Percentiles rank a stretch among this genome's conserved stretches.
Evolutionary conservation across 2,113 vertebrate genomes (phyloP).

Genomic region (Galemys pyrenaicus): DNA sequence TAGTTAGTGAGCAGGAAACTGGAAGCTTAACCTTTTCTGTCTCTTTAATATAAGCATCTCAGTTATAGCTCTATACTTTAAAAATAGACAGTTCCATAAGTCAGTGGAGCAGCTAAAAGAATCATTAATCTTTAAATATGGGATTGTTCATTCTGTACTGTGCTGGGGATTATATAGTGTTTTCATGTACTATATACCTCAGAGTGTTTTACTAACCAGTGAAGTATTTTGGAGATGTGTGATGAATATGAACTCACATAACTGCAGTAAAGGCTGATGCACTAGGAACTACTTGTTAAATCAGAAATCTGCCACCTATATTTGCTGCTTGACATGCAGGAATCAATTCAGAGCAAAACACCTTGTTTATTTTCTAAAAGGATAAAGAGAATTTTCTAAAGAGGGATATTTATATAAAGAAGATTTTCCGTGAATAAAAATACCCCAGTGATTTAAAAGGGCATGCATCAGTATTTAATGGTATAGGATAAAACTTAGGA

Average conservation of each 20-base stretch:
- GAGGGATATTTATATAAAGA: conserved; percentile 60
- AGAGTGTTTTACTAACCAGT: conserved; percentile 77
- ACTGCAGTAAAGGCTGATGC: conserved; percentile 24
- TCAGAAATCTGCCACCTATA: conserved; percentile 69
- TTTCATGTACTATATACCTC: conserved; percentile 76
- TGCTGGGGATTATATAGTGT: conserved; percentile 72
- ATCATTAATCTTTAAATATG: conserved; percentile 82
- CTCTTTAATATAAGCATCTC: conserved; percentile 53
- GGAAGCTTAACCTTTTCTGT: conserved; percentile 45
- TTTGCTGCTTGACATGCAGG: conserved; percentile 66
- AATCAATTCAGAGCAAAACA: conserved; percentile 62
- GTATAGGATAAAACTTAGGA: neutral
- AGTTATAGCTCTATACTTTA: neutral
- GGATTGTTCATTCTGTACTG: conserved; percentile 71
- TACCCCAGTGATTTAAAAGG: conserved; percentile 1
- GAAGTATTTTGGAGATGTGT: conserved; percentile 68
- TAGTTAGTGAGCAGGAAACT: conserved; percentile 35
- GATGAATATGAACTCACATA: conserved; percentile 74
- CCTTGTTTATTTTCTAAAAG: conserved; percentile 72
- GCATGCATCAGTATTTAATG: neutral
- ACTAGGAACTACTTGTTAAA: conserved; percentile 71
- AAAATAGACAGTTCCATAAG: conserved; percentile 45
- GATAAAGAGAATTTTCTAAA: conserved; percentile 40
- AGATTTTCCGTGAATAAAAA: conserved; percentile 33
- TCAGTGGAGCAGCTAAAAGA: conserved; percentile 71